These are phyloP conservation scores for Dicyrtomina minuta DNA, from an alignment of 2,888 invertebrate genomes.

Conservation along the genomic window DNA sequence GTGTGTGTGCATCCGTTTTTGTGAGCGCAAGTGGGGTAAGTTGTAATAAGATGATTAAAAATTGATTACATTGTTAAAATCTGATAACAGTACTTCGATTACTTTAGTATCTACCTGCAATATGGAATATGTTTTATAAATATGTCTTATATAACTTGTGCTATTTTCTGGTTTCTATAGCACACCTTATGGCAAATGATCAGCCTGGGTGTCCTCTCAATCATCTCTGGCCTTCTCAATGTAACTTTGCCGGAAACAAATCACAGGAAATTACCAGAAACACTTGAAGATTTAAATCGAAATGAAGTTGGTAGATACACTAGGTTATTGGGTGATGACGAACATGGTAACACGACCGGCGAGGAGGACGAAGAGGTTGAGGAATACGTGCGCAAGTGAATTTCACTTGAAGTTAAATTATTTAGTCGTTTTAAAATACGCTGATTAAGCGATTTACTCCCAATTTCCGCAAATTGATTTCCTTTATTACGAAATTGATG, in stretches of 20 bases:
- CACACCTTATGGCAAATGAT: slow-evolving; percentile 31
- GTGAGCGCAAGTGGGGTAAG: slow-evolving; percentile 47
- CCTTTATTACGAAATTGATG: too few species aligned
- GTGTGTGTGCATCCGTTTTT: slow-evolving; percentile 53
- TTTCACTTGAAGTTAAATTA: too few species aligned
- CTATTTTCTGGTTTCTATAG: neutral
- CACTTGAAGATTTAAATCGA: slow-evolving; percentile 50
- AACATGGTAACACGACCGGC: neutral
- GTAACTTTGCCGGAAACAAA: slow-evolving; percentile 53
- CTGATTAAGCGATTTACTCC: too few species aligned
- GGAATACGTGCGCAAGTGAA: slow-evolving; percentile 9
- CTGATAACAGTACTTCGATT: neutral
- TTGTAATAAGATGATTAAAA: neutral
- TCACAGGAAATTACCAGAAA: slow-evolving; percentile 53
- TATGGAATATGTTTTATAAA: neutral
- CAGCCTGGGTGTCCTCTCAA: slow-evolving; percentile 47
- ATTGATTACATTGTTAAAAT: neutral
- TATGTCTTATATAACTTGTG: neutral
- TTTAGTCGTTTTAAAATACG: neutral
- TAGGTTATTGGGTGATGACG: slow-evolving; percentile 3
- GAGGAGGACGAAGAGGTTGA: neutral
- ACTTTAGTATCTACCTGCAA: neutral
- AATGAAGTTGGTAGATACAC: neutral
- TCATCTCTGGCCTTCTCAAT: slow-evolving; percentile 53
- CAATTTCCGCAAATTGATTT: too few species aligned